phyloP scores from a whole-genome alignment of 2,888 invertebrate species.

The Litoditis marina region DNA sequence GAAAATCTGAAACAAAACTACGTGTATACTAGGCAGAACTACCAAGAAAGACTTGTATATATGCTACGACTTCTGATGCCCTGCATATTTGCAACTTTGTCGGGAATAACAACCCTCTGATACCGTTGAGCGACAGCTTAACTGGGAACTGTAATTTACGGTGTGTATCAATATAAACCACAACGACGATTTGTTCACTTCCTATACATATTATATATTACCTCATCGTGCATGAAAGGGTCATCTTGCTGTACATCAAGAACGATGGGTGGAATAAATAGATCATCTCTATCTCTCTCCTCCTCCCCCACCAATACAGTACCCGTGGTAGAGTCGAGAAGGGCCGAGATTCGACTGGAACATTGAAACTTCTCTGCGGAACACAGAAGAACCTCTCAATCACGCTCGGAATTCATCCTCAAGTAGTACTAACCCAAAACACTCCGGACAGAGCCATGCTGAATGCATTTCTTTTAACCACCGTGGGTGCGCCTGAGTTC shows the following conservation, averaged over 20 bases:
- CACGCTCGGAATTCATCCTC: too few species aligned
- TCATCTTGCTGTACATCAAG: constrained; percentile 73
- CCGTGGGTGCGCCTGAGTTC: too few species aligned
- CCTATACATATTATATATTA: too few species aligned
- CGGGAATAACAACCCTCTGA: neutral
- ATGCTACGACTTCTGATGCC: neutral
- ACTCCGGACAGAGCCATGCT: too few species aligned
- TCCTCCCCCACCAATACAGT: constrained; percentile 70
- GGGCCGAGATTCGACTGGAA: constrained; percentile 72
- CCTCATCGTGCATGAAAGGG: constrained; percentile 73
- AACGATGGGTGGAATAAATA: constrained; percentile 82
- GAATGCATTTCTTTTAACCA: too few species aligned
- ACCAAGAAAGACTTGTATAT: neutral
- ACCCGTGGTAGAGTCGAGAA: constrained; percentile 71
- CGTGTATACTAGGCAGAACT: too few species aligned
- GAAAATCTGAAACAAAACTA: constrained; percentile 76
- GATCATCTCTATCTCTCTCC: constrained; percentile 72
- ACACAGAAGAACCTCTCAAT: neutral
- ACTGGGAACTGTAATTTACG: too few species aligned
- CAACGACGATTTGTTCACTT: neutral
- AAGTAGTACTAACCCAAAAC: too few species aligned
- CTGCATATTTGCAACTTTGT: neutral
- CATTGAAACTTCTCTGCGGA: neutral
- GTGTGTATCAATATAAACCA: too few species aligned
- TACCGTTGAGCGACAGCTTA: too few species aligned